Percentiles rank a stretch among this genome's conserved stretches.
Evolutionary conservation across 2,113 vertebrate species (phyloP).

Genomic region (Picathartes gymnocephalus): DNA sequence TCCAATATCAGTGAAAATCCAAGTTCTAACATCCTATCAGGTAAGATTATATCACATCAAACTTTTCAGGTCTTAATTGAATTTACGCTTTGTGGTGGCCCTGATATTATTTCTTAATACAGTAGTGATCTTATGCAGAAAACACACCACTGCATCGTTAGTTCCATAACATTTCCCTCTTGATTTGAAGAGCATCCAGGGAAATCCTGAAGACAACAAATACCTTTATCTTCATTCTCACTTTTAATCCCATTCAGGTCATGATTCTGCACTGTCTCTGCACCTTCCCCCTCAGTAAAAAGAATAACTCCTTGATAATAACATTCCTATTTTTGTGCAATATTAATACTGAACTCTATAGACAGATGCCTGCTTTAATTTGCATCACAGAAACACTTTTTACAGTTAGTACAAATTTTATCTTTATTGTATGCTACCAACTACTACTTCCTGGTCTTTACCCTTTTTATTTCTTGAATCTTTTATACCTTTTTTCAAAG

Average conservation of each 20-base stretch:
- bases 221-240: neutral
- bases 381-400: neutral
- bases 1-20: neutral
- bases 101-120: neutral
- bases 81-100: neutral
- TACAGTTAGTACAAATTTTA: neutral
- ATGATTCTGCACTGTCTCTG: neutral
- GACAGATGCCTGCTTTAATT: neutral
- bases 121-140: neutral
- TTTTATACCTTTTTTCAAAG: neutral
- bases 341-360: neutral
- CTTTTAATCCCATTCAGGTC: neutral
- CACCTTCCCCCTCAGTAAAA: neutral
- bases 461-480: neutral
- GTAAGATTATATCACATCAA: neutral
- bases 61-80: neutral
- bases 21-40: neutral
- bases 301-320: neutral
- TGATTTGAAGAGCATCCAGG: neutral
- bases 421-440: neutral
- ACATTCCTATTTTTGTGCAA: neutral
- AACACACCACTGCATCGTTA: neutral
- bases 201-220: neutral
- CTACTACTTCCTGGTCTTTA: neutral
- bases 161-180: neutral